Conservation (phyloP, 2,797 vertebrate genomes). For the Nyctalus aviator region DNA sequence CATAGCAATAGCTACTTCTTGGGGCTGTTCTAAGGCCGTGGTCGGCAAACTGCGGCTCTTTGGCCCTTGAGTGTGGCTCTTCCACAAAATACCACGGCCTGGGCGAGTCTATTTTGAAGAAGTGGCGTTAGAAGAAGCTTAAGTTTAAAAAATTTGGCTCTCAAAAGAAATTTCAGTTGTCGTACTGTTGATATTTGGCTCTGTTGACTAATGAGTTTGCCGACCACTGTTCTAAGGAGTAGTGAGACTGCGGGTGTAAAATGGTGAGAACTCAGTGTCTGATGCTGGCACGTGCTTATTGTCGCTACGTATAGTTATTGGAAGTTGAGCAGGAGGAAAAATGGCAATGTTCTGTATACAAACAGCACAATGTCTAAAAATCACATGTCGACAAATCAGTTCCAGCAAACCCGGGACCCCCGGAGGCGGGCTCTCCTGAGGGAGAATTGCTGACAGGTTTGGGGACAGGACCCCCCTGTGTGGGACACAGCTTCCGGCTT, state of each 20-base stretch:
- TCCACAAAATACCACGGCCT: no score
- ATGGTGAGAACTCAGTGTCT: neutral
- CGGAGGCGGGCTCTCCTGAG: neutral
- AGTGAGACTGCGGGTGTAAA: accelerated
- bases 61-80: no score
- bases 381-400: neutral
- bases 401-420: neutral
- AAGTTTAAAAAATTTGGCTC: no score
- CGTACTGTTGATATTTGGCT: no score
- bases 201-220: no score
- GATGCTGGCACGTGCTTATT: no score
- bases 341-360: neutral
- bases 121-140: no score
- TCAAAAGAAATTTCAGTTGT: no score
- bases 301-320: no score
- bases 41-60: no score
- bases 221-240: neutral
- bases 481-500: neutral
- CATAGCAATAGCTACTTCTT: neutral
- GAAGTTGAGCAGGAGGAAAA: neutral
- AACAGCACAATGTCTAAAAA: neutral
- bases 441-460: neutral
- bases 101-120: no score
- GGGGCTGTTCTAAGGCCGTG: neutral
- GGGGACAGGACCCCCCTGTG: neutral